phyloP scores from a whole-genome alignment of 2,888 invertebrate genomes.

The Exocentrus adspersus region DNA sequence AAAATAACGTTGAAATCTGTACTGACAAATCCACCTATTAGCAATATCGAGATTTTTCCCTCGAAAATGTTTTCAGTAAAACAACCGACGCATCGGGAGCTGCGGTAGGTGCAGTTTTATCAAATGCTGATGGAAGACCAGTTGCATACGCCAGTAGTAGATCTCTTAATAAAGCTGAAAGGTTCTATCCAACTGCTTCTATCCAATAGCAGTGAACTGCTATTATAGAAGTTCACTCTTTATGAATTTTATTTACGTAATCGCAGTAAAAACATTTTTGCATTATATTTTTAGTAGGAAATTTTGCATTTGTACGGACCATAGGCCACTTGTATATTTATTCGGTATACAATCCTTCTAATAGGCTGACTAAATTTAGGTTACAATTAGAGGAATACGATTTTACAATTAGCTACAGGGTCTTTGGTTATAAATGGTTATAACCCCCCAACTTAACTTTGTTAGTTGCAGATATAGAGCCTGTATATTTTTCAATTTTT shows the following conservation, averaged over 20 bases:
- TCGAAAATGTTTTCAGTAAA: conserved; percentile 24
- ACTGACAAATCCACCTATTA: conserved; percentile 15
- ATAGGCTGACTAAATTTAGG: too few species aligned
- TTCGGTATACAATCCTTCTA: too few species aligned
- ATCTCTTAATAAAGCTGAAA: conserved; percentile 30
- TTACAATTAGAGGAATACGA: too few species aligned
- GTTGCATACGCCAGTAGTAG: conserved; percentile 34
- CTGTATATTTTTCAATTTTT: too few species aligned
- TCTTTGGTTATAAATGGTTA: too few species aligned
- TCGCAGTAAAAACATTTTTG: conserved; percentile 20
- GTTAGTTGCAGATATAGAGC: too few species aligned
- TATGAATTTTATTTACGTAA: too few species aligned
- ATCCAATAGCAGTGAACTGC: background rate
- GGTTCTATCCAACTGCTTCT: background rate
- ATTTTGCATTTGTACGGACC: conserved; percentile 12
- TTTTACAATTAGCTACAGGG: too few species aligned
- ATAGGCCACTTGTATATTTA: conserved; percentile 15
- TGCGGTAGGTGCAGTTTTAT: conserved; percentile 28
- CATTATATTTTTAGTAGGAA: conserved; percentile 15
- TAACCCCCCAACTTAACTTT: too few species aligned
- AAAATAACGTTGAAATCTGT: conserved; percentile 18
- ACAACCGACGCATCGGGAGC: conserved; percentile 32
- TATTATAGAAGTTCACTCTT: background rate
- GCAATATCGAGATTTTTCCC: conserved; percentile 13
- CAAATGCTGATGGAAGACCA: conserved; percentile 24